Evolutionary conservation across 2,113 vertebrate genomes (phyloP).

Genomic region (Centropus unirufus): DNA sequence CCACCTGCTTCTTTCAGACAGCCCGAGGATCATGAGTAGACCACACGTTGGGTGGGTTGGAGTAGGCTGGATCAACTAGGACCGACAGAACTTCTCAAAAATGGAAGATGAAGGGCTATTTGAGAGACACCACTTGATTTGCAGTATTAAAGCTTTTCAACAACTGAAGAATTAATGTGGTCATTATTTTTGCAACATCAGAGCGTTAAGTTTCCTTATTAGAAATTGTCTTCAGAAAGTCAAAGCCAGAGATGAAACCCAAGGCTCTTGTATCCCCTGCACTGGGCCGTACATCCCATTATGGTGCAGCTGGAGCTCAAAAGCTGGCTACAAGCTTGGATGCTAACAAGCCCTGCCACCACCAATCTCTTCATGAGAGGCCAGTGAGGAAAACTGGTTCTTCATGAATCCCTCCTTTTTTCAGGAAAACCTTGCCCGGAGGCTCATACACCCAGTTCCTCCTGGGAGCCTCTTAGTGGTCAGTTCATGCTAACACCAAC

Average conservation of each 20-base stretch:
- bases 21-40: background rate
- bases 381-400: background rate
- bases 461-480: background rate
- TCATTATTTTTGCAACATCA: background rate
- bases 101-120: background rate
- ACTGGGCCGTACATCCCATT: background rate
- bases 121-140: background rate
- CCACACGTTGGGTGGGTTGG: background rate
- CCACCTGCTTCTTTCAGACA: background rate
- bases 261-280: background rate
- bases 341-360: background rate
- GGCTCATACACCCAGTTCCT: background rate
- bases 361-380: background rate
- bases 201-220: background rate
- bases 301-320: background rate
- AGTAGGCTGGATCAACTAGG: background rate
- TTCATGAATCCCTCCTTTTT: background rate
- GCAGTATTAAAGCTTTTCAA: background rate
- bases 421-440: background rate
- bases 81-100: background rate
- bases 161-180: background rate
- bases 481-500: background rate
- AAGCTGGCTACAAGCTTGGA: background rate
- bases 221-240: background rate
- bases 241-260: background rate